Conservation (phyloP, 2,888 invertebrate species). For the Monochamus alternatus region DNA sequence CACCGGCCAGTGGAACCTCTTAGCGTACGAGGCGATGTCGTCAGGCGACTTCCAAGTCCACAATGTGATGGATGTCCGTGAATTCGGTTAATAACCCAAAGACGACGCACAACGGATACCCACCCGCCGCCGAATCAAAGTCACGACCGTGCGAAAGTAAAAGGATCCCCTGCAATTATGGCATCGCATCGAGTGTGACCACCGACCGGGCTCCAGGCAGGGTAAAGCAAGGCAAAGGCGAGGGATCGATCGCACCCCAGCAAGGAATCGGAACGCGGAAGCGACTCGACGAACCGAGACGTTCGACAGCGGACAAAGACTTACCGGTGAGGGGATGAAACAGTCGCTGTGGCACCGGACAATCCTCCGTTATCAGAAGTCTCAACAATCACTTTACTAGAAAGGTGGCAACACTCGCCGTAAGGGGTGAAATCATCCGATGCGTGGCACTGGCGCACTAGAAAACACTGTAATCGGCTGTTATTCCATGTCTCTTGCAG, state of each 20-base stretch:
- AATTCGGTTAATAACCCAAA: constrained; percentile 52
- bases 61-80: constrained; percentile 45
- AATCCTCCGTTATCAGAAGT: constrained; percentile 15
- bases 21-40: background rate
- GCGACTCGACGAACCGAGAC: constrained; percentile 30
- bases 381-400: constrained; percentile 13
- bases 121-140: constrained; percentile 44
- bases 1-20: background rate
- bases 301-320: constrained; percentile 37
- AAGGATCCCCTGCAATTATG: constrained; percentile 43
- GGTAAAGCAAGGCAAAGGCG: constrained; percentile 43
- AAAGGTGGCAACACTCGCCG: constrained; percentile 13
- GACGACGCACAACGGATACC: constrained; percentile 33
- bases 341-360: constrained; percentile 35
- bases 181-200: background rate
- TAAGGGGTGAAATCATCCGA: constrained; percentile 22
- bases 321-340: constrained; percentile 46
- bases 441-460: constrained; percentile 25
- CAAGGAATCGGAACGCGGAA: constrained; percentile 40
- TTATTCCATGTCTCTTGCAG: constrained; percentile 33
- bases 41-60: constrained; percentile 28
- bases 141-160: constrained; percentile 53
- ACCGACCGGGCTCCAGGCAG: constrained; percentile 29
- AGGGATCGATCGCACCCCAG: constrained; percentile 51
- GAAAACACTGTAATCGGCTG: constrained; percentile 26